Evolutionary conservation across 1,140 invertebrate genomes (phyloP), one percentile per base, ranked within the genome.

Genomic region (Potamilus streckersoni): DNA sequence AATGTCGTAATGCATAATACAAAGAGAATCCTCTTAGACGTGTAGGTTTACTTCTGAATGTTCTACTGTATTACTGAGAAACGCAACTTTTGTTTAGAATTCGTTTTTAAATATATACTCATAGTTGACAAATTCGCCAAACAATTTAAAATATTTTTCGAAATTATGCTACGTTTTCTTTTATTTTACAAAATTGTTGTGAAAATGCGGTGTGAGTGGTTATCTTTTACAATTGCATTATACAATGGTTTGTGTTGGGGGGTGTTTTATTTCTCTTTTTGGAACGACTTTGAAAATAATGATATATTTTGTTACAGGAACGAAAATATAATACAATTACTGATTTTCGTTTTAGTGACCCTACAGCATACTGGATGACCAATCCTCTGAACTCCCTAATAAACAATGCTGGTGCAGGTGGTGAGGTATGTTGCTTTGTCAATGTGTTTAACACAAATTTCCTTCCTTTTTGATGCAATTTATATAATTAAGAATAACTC

Each of bases 371-470:
- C 63, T 79, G 78, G 78, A 75, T 82, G 16, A 82, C 80, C 13
- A 80, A 66, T 57, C 80, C 80, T 16, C 61, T 75, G 19, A 72
- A 59, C 16, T 68, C 60, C 62, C 23, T 78, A 1, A 55, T 58
- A n/a, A 82, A 82, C 67, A 82, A 82, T 71, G 80, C 80, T 1
- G 80, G 75, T 4, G 78, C 78, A n/a, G 80, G 80, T 11, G 73
- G 73, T 12, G 72, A 80, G 23, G 73, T 20, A 71, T 73, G 63
- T 14, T 13, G 14, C 11, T 27, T 5, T 59, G 20, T 71, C 17
- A n/a, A n/a, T 58, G 20, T 61, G 20, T 56, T 16, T 19, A n/a
- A 49, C 38, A 8, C 11, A 8, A 49, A 49, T 71, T 17, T 70
- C 15, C n/a, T 14, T 58, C 11, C 11, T 14, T 57, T n/a, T 31